Base-by-base conservation (phyloP, 92 coral and sea anemone species). In the Plumapathes pennacea region DNA sequence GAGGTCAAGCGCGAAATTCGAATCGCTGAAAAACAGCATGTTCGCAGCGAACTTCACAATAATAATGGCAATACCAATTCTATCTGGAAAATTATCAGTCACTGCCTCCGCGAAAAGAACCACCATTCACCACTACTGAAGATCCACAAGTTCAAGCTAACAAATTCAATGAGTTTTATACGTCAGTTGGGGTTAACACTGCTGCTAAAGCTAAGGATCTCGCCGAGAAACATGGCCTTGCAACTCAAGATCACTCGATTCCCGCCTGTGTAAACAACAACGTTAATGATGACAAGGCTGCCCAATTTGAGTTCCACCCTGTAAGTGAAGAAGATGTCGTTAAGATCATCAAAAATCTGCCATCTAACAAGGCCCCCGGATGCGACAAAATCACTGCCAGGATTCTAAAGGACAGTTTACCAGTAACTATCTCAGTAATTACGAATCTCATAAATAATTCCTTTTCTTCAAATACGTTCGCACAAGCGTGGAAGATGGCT, bases 381-480 rank as follows among this genome's bases (percentile, higher is more conserved):
- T 36, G 38, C 18, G 69, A 75, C 25, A 55, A 66, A 58, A 44
- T 65, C 17, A 19, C 25, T 4, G 68, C 62, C 41, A 75, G 53
- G 39, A 30, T 64, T 20, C 59, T 64, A 29, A 74, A 74, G 50
- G 64, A 63, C 56, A 74, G 74, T 31, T 27, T 30, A 43, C 64
- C 73, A 4, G 54, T 46, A 10, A 62, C 47, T 5, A n/a, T 48
- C 21, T 56, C 81, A 10, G 18, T 55, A 12, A 51, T 80, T 28
- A 80, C 82, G 3, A 74, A 32, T 50, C 59, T 74, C 18, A 77
- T 70, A 8, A 77, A 62, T 28, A 1, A 28, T 44, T 84, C 76
- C 25, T 83, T 83, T 46, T 1, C 76, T 1, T 62, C 62, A 26
- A 49, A 47, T 19, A 9, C 10, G 5, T 77, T 83, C 65, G 64